Base-by-base conservation (phyloP, 2,888 invertebrate genomes). In the Brachypterus glaber region DNA sequence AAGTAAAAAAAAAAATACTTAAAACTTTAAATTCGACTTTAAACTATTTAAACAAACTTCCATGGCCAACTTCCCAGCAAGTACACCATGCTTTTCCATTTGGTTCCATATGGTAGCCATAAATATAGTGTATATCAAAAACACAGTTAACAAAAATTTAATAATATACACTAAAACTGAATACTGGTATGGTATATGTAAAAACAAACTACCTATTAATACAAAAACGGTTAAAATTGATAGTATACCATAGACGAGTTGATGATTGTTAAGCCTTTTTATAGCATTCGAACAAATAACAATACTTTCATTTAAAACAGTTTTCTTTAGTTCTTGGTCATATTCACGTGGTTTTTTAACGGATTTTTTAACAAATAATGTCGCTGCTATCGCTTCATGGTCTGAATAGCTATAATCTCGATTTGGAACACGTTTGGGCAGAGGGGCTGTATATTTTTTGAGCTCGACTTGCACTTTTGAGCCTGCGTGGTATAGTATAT, bases 61-160 rank as follows among this genome's bases (percentile, higher is more conserved):
- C n/a, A n/a, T n/a, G n/a, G n/a, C n/a, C n/a, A n/a, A n/a, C n/a
- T n/a, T n/a, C n/a, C n/a, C n/a, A n/a, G n/a, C n/a, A n/a, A n/a
- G n/a, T n/a, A n/a, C n/a, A n/a, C n/a, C 83, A 63, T 89, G 84
- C 48, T 71, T 71, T 62, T 90, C 90, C 46, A 87, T 82, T 47
- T 72, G 73, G 59, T 86, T 83, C 88, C 89, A 89, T 45, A 90
- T 58, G 0, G 82, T 74, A 18, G 79, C 84, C 88, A 87, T 87
- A 47, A 85, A 71, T 12, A 84, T 46, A 44, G 73, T 74, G 56
- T 84, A 88, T 35, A 81, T 71, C 48, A 79, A 70, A 14, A 80
- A 52, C 8, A 73, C 75, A 14, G 78, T 79, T 32, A 83, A 59
- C 4, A 81, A 48, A 31, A 82, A 66, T 57, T 79, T 76, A 0